Base-by-base conservation (phyloP, 1,140 invertebrate genomes). In the Drosophila erecta region DNA sequence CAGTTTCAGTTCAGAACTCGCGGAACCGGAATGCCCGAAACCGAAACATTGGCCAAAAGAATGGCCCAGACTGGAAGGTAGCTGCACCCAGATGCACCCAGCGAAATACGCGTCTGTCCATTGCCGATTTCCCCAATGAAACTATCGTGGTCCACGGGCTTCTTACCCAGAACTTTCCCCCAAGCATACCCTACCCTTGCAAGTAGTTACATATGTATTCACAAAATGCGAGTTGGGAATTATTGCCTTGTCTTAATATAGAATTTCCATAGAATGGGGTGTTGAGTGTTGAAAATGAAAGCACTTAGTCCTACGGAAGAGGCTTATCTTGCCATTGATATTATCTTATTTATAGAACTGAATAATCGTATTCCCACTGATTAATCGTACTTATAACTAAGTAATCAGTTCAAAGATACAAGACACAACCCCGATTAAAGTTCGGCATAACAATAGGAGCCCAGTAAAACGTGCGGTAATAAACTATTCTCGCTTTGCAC, bases 1-100 rank as follows among this genome's bases (percentile, higher is more conserved):
- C 59, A 65, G 64, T 59, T 65, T 46, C 15, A 30, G 40, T 43
- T 67, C 22, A 67, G 64, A 65, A 65, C 46, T 20, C 51, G 64
- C 46, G 37, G 17, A 67, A 65, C 64, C 64, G 60, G 64, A 67
- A 65, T 65, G 10, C 22, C 33, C 37, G 46, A 67, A 53, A 27
- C 30, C 37, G 46, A 67, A 53, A 27, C 30, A 27, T 44, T 40
- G 20, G n/a, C 60, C 6, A 65, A 65, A 59, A 30, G 30, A 30
- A 64, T 64, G 35, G 53, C 53, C 20, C 14, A 24, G 43, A 47
- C 44, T 47, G 17, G 5, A 17, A 33, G n/a, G 44, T 40, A 22
- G 11, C 24, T 62, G 64, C 46, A 67, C 11, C 59, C 30, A 22
- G 11, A 17, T 62, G 64, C 46, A 67, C 11, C 59, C 30, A 33